phyloP scores from a whole-genome alignment of 2,797 vertebrate species.

The Anas acuta region DNA sequence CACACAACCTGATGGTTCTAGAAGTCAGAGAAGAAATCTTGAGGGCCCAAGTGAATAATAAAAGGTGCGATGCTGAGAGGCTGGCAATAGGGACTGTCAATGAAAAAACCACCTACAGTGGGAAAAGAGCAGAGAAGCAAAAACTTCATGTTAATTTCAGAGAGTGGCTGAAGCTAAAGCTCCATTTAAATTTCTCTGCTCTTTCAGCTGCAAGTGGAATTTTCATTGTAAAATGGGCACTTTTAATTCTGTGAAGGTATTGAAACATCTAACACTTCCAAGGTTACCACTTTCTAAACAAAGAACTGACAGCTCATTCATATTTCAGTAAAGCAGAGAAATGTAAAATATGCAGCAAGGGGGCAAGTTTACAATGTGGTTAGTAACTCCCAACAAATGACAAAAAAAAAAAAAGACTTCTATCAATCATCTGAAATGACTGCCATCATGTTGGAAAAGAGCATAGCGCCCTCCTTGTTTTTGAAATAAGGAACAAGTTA shows the following conservation, averaged over 20 bases:
- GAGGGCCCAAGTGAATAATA: constrained; percentile 98
- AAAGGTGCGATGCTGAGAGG: constrained; percentile 96
- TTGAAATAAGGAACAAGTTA: constrained; percentile 47
- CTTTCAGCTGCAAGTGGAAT: constrained; percentile 90
- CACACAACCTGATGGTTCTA: constrained; percentile 92
- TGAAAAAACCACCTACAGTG: constrained; percentile 98
- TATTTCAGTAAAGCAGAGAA: constrained; percentile 85
- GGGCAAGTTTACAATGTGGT: constrained; percentile 86
- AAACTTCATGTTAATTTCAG: constrained; percentile 82
- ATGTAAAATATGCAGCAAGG: constrained; percentile 88
- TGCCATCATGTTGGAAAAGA: constrained; percentile 87
- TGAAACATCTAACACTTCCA: constrained; percentile 83
- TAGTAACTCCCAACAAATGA: constrained; percentile 89
- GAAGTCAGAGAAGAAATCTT: constrained; percentile 99
- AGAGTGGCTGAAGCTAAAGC: constrained; percentile 79
- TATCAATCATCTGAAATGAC: constrained; percentile 85
- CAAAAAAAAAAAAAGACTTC: constrained; percentile 83
- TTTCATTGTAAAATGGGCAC: constrained; percentile 86
- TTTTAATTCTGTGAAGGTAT: constrained; percentile 79
- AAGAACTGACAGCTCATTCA: constrained; percentile 81
- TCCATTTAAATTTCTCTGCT: constrained; percentile 88
- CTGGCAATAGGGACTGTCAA: constrained; percentile 99
- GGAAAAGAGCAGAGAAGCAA: constrained; percentile 88
- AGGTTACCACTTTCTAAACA: constrained; percentile 80
- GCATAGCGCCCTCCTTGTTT: constrained; percentile 76